Conservation (phyloP, 2,797 vertebrate species). For the Semotilus atromaculatus region DNA sequence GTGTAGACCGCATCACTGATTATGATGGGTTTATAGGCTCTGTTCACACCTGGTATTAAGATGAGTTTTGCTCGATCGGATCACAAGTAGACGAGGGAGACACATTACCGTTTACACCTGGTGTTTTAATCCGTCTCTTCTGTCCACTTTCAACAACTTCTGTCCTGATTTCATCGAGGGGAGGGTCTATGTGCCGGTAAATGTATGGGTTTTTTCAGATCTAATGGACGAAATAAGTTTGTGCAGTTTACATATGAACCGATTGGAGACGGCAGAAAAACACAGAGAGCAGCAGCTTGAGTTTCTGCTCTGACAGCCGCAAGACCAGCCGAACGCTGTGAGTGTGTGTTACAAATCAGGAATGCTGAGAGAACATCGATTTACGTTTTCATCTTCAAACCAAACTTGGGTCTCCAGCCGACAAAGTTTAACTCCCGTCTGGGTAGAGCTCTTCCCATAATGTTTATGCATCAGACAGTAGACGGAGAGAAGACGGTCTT, state of each 20-base stretch:
- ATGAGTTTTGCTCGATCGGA: too few relatives aligned
- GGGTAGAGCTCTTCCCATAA: too few relatives aligned
- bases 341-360: background rate
- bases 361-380: too few relatives aligned
- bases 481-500: too few relatives aligned
- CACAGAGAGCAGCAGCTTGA: background rate
- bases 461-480: accelerated
- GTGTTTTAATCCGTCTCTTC: background rate
- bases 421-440: background rate
- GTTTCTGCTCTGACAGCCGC: background rate
- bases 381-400: background rate
- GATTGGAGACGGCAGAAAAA: too few relatives aligned
- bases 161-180: background rate
- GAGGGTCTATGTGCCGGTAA: background rate
- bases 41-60: background rate
- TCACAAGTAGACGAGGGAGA: background rate
- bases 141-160: background rate
- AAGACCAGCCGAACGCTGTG: background rate
- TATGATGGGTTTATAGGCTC: too few relatives aligned
- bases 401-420: background rate
- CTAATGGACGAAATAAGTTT: background rate
- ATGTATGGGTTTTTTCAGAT: background rate
- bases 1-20: too few relatives aligned
- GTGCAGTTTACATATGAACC: background rate
- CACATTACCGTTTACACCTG: background rate